Evolutionary conservation across 2,113 vertebrate genomes (phyloP).

Genomic region (Solea solea): DNA sequence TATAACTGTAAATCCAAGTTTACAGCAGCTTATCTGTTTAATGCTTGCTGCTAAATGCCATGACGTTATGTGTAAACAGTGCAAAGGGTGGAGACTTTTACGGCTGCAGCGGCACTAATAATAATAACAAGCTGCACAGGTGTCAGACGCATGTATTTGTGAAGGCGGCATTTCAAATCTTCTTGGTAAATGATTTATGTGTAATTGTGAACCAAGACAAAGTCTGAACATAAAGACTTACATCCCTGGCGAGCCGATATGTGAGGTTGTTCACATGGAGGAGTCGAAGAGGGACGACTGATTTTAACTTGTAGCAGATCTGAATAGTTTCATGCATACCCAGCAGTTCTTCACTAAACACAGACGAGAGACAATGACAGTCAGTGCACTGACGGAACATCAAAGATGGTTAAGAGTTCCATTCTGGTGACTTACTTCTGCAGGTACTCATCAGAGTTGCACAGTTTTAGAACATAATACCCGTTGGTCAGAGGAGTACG

Average conservation of each 20-base stretch:
- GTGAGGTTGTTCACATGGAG: conserved; percentile 40
- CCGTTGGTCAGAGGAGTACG: neutral
- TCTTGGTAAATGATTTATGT: conserved; percentile 32
- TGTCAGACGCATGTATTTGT: neutral
- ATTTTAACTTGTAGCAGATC: conserved; percentile 56
- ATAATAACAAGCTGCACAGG: conserved; percentile 8
- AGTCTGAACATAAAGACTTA: conserved; percentile 56
- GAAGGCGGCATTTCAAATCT: neutral
- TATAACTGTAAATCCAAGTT: neutral
- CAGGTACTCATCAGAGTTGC: conserved; percentile 76
- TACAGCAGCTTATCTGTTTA: neutral
- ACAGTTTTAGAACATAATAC: conserved; percentile 71
- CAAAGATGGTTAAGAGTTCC: neutral
- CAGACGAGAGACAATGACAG: neutral
- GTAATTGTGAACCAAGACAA: neutral
- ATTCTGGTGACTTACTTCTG: conserved; percentile 60
- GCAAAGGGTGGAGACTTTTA: conserved; percentile 66
- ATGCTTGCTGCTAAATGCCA: conserved; percentile 11
- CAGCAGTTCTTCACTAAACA: conserved; percentile 70
- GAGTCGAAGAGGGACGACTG: conserved; percentile 64
- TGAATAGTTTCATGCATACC: conserved; percentile 70
- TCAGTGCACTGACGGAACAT: neutral
- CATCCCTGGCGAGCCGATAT: conserved; percentile 58
- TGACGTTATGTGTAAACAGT: conserved; percentile 61
- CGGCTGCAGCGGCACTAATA: conserved; percentile 30